Evolutionary conservation across 2,797 vertebrate species (phyloP).

Genomic region (Poeciliopsis infans): DNA sequence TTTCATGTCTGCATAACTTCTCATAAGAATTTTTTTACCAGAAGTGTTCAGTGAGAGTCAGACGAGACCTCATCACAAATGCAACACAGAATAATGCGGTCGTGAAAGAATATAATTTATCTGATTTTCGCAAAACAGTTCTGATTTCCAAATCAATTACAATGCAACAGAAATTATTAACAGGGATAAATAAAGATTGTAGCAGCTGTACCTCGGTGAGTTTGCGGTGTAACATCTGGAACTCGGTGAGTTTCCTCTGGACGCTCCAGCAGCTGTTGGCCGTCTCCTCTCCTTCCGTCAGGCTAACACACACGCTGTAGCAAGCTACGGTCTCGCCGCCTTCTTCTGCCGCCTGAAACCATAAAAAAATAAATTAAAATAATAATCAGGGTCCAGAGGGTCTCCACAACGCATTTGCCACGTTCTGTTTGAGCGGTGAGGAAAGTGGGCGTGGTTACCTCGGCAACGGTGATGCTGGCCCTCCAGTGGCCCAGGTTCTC

Average conservation of each 20-base stretch:
- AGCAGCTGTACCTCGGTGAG: slow-evolving; percentile 88
- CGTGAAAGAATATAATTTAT: not conserved
- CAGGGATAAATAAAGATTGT: no score
- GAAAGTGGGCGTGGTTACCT: slow-evolving; percentile 78
- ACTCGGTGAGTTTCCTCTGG: slow-evolving; percentile 92
- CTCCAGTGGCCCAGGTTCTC: slow-evolving; percentile 96
- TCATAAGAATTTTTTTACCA: not conserved
- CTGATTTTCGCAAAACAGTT: not conserved
- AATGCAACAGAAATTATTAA: not conserved
- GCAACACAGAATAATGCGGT: not conserved
- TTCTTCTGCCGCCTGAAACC: slow-evolving; percentile 89
- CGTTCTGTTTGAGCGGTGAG: not conserved
- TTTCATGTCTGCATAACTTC: not conserved
- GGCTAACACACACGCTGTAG: slow-evolving; percentile 90
- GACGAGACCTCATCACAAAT: not conserved
- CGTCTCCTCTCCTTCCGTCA: slow-evolving; percentile 86
- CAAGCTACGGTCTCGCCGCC: slow-evolving; percentile 92
- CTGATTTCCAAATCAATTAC: not conserved
- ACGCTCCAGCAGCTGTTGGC: slow-evolving; percentile 90
- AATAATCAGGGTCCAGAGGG: not conserved
- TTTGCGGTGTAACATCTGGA: slow-evolving; percentile 95
- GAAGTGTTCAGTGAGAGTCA: not conserved
- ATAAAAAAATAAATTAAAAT: not conserved
- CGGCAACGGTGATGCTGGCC: slow-evolving; percentile 86
- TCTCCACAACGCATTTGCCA: not conserved